Evolutionary conservation across 1,140 invertebrate genomes (phyloP).

Genomic region (Pristionchus pacificus): DNA sequence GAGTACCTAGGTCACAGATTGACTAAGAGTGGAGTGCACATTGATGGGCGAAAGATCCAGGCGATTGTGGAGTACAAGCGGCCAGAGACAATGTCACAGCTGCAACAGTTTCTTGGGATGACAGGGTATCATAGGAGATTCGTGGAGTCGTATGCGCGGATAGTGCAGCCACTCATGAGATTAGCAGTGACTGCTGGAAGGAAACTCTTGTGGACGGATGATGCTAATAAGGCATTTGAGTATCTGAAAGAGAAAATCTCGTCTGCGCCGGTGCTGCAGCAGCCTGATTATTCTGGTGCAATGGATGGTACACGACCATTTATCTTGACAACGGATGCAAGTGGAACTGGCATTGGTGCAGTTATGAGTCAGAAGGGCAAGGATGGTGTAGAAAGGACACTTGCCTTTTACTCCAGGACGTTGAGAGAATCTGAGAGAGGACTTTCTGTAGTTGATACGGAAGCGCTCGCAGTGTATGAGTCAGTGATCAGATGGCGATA

Average conservation of each 20-base stretch:
- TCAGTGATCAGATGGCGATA: conserved; percentile 2
- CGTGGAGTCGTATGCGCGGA: conserved; percentile 21
- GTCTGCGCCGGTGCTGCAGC: conserved; percentile 26
- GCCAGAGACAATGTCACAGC: too few species aligned
- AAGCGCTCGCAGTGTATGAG: conserved; percentile 15
- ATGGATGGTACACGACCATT: conserved; percentile 16
- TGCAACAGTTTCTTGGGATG: not conserved
- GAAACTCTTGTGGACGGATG: conserved; percentile 23
- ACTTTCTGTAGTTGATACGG: too few species aligned
- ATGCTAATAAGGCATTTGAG: conserved; percentile 12
- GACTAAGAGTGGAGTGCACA: conserved; percentile 1
- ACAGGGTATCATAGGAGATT: conserved; percentile 20
- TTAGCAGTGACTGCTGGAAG: too few species aligned
- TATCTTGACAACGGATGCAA: conserved; percentile 29
- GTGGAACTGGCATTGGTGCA: too few species aligned
- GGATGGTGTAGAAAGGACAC: conserved; percentile 19
- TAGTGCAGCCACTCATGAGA: conserved; percentile 21
- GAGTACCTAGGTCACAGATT: too few species aligned
- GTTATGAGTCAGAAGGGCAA: conserved; percentile 33
- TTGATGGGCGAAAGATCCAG: not conserved
- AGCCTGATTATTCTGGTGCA: conserved; percentile 18
- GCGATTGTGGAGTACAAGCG: not conserved
- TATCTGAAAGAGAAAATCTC: too few species aligned
- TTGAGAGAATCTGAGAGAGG: too few species aligned
- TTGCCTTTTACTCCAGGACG: conserved; percentile 27